A percentile compares a stretch with the other conserved stretches of the same genome.
Evolutionary conservation across 1,140 invertebrate genomes (phyloP).

Genomic region (Batillaria attramentaria): DNA sequence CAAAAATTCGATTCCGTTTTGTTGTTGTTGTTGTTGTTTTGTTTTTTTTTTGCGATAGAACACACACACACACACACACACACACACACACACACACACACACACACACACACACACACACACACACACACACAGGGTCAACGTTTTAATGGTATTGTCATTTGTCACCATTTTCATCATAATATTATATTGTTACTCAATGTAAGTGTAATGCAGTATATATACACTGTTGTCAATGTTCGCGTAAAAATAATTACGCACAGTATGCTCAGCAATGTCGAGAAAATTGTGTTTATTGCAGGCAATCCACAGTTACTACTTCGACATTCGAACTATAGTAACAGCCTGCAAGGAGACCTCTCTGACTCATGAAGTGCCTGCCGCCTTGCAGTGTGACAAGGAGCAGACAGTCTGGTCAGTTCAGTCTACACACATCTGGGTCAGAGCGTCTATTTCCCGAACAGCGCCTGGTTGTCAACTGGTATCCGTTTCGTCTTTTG

Average conservation of each 20-base stretch:
- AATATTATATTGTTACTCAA: neutral
- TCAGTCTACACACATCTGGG: neutral
- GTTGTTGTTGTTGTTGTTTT: neutral
- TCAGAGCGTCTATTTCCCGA: neutral
- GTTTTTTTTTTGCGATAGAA: neutral
- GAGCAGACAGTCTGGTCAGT: neutral
- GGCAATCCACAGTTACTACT: constrained; percentile 7
- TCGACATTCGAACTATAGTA: neutral
- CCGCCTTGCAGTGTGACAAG: neutral
- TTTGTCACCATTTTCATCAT: neutral
- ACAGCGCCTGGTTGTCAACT: neutral
- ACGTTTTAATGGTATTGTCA: neutral
- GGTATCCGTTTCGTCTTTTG: neutral
- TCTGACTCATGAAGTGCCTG: neutral
- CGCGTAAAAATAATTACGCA: neutral
- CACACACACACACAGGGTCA: neutral
- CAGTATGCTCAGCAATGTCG: neutral
- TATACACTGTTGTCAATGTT: neutral
- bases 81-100: constrained; percentile 14
- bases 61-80: constrained; percentile 15
- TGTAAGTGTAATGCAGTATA: neutral
- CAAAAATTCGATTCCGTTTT: no score
- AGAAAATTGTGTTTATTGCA: neutral
- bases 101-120: constrained; percentile 15
- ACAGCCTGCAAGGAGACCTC: neutral